phyloP scores from a whole-genome alignment of 1,140 invertebrate genomes.

The Triops cancriformis region DNA sequence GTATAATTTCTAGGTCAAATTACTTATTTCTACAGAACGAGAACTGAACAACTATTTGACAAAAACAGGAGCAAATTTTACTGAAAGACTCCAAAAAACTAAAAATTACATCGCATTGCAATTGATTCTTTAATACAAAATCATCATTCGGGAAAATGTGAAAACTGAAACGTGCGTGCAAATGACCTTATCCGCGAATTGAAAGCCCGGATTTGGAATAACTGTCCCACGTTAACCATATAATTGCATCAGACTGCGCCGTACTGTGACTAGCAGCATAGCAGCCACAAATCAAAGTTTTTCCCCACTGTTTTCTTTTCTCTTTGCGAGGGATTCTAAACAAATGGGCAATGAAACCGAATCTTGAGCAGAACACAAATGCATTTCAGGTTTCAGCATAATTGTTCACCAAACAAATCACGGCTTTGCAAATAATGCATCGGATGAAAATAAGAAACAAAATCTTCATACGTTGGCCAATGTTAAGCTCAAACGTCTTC shows the following conservation, averaged over 20 bases:
- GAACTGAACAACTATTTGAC: background rate
- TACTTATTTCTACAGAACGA: background rate
- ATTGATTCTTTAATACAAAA: background rate
- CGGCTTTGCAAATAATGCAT: background rate
- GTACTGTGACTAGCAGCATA: background rate
- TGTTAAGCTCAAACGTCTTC: background rate
- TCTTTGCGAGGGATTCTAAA: background rate
- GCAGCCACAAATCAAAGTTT: background rate
- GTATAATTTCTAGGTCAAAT: background rate
- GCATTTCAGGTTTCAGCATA: background rate
- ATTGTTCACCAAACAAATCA: background rate
- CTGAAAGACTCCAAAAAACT: background rate
- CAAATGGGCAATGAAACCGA: background rate
- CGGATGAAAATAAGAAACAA: background rate
- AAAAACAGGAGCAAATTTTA: background rate
- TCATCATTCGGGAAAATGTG: background rate
- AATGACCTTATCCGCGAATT: background rate
- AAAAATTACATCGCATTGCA: background rate
- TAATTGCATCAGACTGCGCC: background rate
- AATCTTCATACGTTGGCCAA: background rate
- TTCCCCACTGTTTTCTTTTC: background rate
- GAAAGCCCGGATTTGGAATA: background rate
- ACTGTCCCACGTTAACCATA: background rate
- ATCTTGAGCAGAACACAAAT: conserved; percentile 14
- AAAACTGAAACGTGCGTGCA: background rate